phyloP scores from a whole-genome alignment of 2,888 invertebrate species.

The Catocala nupta region DNA sequence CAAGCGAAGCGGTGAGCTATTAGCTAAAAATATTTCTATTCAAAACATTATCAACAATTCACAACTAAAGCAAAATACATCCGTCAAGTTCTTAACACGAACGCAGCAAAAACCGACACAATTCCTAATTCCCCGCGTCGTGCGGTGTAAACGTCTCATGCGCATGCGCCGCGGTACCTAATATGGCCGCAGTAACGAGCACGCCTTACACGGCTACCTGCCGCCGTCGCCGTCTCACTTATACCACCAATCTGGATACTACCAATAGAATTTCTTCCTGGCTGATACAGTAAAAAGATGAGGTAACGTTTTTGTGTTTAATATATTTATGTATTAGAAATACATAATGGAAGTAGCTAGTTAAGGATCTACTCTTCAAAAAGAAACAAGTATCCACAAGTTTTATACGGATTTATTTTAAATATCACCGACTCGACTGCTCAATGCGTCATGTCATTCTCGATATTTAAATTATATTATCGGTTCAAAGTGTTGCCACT shows the following conservation, averaged over 20 bases:
- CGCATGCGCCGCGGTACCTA: constrained; percentile 35
- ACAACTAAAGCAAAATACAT: neutral
- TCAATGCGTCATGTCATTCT: no score
- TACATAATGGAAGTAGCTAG: no score
- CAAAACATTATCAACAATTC: neutral
- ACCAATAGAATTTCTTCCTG: constrained; percentile 21
- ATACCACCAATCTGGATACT: constrained; percentile 33
- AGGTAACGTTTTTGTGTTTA: no score
- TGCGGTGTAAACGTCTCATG: constrained; percentile 32
- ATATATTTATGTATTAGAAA: no score
- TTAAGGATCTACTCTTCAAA: no score
- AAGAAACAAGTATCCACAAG: no score
- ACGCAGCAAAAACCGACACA: neutral
- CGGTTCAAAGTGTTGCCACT: no score
- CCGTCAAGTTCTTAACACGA: neutral
- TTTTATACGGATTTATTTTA: no score
- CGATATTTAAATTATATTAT: no score
- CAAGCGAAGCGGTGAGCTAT: no score
- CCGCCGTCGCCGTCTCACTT: constrained; percentile 39
- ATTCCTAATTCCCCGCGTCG: neutral
- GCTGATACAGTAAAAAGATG: neutral
- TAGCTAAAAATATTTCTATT: neutral
- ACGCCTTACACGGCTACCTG: constrained; percentile 39
- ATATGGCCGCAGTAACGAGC: constrained; percentile 28
- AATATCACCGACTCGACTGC: no score